Base-by-base conservation (phyloP, 2,113 vertebrate species). In the Corythaixoides concolor region DNA sequence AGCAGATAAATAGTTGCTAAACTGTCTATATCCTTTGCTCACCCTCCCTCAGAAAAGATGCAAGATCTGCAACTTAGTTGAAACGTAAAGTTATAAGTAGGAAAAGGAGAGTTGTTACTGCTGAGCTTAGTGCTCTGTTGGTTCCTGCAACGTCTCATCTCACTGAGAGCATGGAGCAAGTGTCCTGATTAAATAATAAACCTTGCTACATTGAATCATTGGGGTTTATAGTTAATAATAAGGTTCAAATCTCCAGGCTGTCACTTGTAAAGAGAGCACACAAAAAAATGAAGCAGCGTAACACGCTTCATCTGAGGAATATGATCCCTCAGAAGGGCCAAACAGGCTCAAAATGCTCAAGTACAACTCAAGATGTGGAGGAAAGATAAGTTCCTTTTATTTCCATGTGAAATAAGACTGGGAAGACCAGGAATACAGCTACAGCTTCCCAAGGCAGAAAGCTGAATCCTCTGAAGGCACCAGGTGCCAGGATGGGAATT, bases 131-230 rank as follows among this genome's bases (percentile, higher is more conserved):
- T 37, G 60, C 59, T 15, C 75, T 60, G 2, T 28, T n/a, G 32
- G 60, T 59, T 88, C 63, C 74, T 58, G 41, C 37, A 77, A 49
- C 2, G 27, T 28, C 68, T 68, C 64, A 21, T 59, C 88, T 64
- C 78, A 32, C 11, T 5, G 27, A 63, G n/a, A 53, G n/a, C 24
- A 37, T 8, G 18, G 59, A 90, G 49, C 78, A 88, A 85, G 66
- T 37, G 59, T 73, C 79, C 90, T 49, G 69, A 93, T 93, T 88
- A 88, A 94, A 88, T 90, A 90, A 94, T 92, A 80, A 90, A 85
- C 69, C 53, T 45, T 35, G 8, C 74, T 63, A n/a, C 69, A 45
- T 81, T 90, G 81, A 93, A 88, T 90, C 64, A 68, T 21, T 73
- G 62, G 86, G 47, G 67, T 95, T 92, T 92, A 84, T 43, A 88